Percentiles rank a stretch among this genome's conserved stretches.
phyloP scores from a whole-genome alignment of 2,113 vertebrate genomes.

The Microcebus jonahi region DNA sequence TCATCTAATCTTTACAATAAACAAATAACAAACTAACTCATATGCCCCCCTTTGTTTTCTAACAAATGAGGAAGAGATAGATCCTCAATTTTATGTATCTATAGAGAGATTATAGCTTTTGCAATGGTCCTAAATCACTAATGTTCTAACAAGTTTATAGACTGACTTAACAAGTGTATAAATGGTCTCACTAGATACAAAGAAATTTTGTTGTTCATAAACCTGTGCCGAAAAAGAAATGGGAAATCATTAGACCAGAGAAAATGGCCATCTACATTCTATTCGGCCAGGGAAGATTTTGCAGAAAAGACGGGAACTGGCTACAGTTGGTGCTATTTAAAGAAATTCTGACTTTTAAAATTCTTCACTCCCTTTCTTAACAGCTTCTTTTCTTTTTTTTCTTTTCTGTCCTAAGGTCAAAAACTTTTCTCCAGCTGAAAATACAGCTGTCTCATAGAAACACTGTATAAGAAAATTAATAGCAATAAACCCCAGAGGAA shows the following conservation, averaged over 20 bases:
- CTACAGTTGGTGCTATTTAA: constrained; percentile 31
- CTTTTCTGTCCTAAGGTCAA: background rate
- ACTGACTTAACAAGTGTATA: background rate
- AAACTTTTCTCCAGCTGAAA: constrained; percentile 53
- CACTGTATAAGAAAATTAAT: constrained; percentile 10
- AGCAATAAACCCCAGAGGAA: constrained; percentile 32
- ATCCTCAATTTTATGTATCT: background rate
- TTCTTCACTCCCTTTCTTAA: constrained; percentile 33
- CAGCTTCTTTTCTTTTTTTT: background rate
- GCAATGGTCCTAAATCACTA: background rate
- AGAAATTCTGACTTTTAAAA: constrained; percentile 51
- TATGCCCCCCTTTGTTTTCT: background rate
- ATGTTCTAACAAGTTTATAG: background rate
- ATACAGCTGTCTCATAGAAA: constrained; percentile 28
- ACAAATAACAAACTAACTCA: background rate
- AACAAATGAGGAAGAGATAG: background rate
- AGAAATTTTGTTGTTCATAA: background rate
- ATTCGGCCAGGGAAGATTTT: background rate
- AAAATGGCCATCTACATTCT: background rate
- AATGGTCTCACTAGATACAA: background rate
- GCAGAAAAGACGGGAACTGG: constrained; percentile 40
- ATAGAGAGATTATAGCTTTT: background rate
- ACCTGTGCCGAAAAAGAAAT: background rate
- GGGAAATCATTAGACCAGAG: background rate
- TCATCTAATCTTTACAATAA: background rate